Evolutionary conservation across 2,888 invertebrate species (phyloP).

Genomic region (Salpingus planirostris): DNA sequence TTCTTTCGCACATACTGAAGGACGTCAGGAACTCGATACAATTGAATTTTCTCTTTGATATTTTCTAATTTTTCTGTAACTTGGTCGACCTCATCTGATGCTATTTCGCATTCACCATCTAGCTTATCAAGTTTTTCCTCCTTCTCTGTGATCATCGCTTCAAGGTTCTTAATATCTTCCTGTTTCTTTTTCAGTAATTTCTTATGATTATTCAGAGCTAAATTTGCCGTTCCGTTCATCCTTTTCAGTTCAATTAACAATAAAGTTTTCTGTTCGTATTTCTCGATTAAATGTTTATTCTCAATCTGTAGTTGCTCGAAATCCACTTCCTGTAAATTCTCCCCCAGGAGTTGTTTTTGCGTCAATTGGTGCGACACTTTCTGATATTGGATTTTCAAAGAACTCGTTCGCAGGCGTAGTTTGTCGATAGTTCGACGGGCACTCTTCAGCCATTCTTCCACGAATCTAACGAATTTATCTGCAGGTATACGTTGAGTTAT

Average conservation of each 20-base stretch:
- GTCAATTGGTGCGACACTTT: conserved; percentile 47
- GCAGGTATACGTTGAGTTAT: conserved; percentile 52
- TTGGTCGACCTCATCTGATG: conserved; percentile 38
- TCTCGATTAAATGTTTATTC: conserved; percentile 42
- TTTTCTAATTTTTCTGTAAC: conserved; percentile 29
- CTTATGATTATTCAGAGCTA: conserved; percentile 47
- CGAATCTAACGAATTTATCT: conserved; percentile 42
- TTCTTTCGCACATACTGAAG: conserved; percentile 49
- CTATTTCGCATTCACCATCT: conserved; percentile 39
- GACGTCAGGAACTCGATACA: conserved; percentile 44
- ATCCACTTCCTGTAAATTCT: conserved; percentile 49
- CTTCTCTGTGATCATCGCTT: conserved; percentile 39
- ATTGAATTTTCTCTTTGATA: conserved; percentile 32
- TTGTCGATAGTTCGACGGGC: conserved; percentile 48
- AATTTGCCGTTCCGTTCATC: conserved; percentile 47
- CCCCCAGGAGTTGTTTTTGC: conserved; percentile 48
- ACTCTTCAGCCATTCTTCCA: conserved; percentile 50
- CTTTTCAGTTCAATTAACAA: conserved; percentile 49
- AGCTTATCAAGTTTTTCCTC: conserved; percentile 38
- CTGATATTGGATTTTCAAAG: conserved; percentile 45
- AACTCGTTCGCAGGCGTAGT: conserved; percentile 47
- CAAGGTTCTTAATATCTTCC: conserved; percentile 37
- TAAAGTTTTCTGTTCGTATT: conserved; percentile 46
- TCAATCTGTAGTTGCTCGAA: conserved; percentile 54
- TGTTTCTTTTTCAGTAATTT: conserved; percentile 46